Base-by-base conservation (phyloP, 2,113 vertebrate species). In the Stictonetta naevosa region DNA sequence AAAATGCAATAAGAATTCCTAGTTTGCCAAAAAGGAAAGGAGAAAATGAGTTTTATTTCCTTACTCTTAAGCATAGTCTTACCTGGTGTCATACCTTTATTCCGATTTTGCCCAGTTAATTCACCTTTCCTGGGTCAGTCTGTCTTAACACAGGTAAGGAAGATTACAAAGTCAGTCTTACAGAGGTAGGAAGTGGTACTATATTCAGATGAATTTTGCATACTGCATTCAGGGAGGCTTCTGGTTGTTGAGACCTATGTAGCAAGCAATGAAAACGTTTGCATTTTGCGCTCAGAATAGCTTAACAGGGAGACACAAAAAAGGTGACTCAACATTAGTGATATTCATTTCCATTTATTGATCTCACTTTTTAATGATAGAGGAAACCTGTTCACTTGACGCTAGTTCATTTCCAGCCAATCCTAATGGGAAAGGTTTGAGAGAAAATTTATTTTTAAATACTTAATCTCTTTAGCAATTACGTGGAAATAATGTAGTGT, bases 391-490 rank as follows among this genome's bases (percentile, higher is more conserved):
- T 75, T 89, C 38, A 17, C 74, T 92, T 87, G 88, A 69, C 13
- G 5, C 50, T 59, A 21, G 62, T 77, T 91, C 60, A 71, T 92
- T 94, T 94, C 64, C 76, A 93, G 44, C 52, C 90, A 91, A 94
- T 91, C 55, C 59, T 93, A 85, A 71, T 60, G 90, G 86, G 72
- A 95, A 77, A 82, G 38, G 5, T 74, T 92, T 64, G 89, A 63
- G 34, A 86, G 58, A 94, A 92, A 93, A 94, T 52, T 56, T 31
- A 69, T 77, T 86, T 89, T 88, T 33, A 91, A 96, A 77, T 89
- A 74, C 73, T 88, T 91, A 90, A 76, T 93, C 40, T 95, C 53
- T 80, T 80, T 44, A 89, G 84, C 50, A 95, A 90, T 94, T 94
- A 71, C 40, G 31, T 89, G 44, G 63, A 80, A 91, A 91, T 77